Base-by-base conservation (phyloP, 2,113 vertebrate genomes). In the Smithornis capensis region DNA sequence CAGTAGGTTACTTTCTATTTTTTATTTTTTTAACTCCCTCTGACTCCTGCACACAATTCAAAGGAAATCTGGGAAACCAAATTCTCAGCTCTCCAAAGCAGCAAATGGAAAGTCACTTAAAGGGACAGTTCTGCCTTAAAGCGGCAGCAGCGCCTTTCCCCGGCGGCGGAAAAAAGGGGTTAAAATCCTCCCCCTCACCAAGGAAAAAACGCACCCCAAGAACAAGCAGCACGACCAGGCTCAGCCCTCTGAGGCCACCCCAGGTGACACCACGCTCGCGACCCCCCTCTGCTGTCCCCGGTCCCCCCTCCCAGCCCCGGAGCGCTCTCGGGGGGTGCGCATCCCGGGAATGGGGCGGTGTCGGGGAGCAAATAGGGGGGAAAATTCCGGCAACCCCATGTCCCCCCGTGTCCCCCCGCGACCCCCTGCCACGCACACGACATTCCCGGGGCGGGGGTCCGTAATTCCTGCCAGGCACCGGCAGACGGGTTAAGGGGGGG, bases 51-150 rank as follows among this genome's bases (percentile, higher is more conserved):
- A 74, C 89, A 82, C 92, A 31, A 78, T 37, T 84, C 95, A 89
- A 90, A 95, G 96, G 96, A 96, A 96, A 97, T 96, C 93, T 97
- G 95, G 94, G 94, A 97, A 98, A 96, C 74, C 92, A 14, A 97
- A 96, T 90, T 94, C 95, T 95, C 90, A 88, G 90, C 94, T 97
- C 95, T 96, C 93, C 94, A 89, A 53, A 79, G 65, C 87, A 79
- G 94, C 94, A 28, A 98, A 95, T 97, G 97, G 97, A 97, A 97
- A 97, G 97, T 97, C 96, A 62, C 97, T 97, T 97, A 97, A 94
- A 94, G 94, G 87, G 94, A 95, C 92, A 89, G 21, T 90, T 69
- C 70, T 44, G 63, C 85, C 96, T 96, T 97, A 94, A 95, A 97
- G 96, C 19, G 77, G 83, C 91, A 77, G 92, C 70, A 59, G 68